Evolutionary conservation across 2,797 vertebrate species (phyloP).

Genomic region (Cheirogaleus major): DNA sequence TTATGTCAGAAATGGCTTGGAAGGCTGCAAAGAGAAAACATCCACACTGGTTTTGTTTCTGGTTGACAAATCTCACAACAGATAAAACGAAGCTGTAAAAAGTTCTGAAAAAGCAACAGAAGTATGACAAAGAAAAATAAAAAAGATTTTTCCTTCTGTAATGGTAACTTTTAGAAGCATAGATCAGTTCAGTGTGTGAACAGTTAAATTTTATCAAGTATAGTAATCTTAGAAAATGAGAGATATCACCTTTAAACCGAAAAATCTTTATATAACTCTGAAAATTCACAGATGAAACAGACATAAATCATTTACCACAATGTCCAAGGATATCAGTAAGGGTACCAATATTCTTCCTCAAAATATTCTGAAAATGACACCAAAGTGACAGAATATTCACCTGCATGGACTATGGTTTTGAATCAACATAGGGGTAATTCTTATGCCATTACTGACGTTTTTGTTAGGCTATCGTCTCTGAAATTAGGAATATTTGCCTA

Average conservation of each 20-base stretch:
- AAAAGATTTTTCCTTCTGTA: not conserved
- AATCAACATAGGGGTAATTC: not conserved
- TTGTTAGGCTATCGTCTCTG: not conserved
- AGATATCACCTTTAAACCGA: not conserved
- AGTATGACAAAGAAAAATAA: not conserved
- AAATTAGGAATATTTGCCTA: not conserved
- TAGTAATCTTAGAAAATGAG: not conserved
- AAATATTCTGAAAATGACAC: not conserved
- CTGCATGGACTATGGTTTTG: not conserved
- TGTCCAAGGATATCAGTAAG: not conserved
- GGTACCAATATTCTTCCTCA: not conserved
- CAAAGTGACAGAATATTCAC: not conserved
- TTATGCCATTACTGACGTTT: not conserved
- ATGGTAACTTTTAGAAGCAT: not conserved
- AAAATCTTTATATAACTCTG: not conserved
- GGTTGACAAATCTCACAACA: not conserved
- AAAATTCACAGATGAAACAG: not conserved
- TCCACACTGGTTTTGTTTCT: not conserved
- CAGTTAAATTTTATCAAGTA: not conserved
- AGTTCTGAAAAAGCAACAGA: not conserved
- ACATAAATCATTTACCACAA: not conserved
- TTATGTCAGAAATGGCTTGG: not conserved
- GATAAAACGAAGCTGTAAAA: not conserved
- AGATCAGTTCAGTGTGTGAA: not conserved
- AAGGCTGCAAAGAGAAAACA: not conserved